Base-by-base conservation (phyloP, 2,888 invertebrate genomes). In the Erpobdella octoculata region DNA sequence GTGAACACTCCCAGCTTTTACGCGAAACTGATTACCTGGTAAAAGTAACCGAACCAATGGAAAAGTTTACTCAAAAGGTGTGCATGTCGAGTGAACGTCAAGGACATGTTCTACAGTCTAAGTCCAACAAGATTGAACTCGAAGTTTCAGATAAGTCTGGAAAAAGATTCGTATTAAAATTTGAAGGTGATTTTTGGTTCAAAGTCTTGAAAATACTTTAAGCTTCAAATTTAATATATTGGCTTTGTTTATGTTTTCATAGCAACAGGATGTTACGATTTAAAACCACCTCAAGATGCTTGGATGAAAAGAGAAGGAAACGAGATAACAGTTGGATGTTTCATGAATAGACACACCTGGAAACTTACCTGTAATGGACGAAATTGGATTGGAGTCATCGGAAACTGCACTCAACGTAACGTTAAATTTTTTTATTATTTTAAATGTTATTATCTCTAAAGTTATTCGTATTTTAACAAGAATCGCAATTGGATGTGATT, bases 371-470 rank as follows among this genome's bases (percentile, higher is more conserved):
- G 74, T 33, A 70, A 70, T 8, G 71, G 69, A 25, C 70, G 70
- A 67, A 70, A 62, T 46, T 74, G 74, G 74, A 67, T 66, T 2
- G 74, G 74, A n/a, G 70, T 70, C 62, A 53, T 71, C 18, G 71
- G 72, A 1, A 74, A 48, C 18, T 41, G 41, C 18, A 41, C 41
- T 41, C 41, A 41, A 18, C 41, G 41, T 41, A 18, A 41, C n/a
- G n/a, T n/a, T n/a, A n/a, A n/a, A n/a, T n/a, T n/a, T n/a, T n/a
- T n/a, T n/a, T n/a, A n/a, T n/a, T n/a, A n/a, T n/a, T n/a, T n/a
- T n/a, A n/a, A n/a, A n/a, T n/a, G n/a, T n/a, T n/a, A n/a, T n/a
- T n/a, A n/a, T n/a, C n/a, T n/a, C n/a, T n/a, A n/a, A n/a, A n/a
- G n/a, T n/a, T n/a, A n/a, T n/a, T n/a, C n/a, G n/a, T n/a, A n/a